A percentile compares a stretch with the other conserved stretches of the same genome.
Evolutionary conservation across 35 echinoderm and acorn worm species (phyloP).

Genomic region (Lytechinus pictus): DNA sequence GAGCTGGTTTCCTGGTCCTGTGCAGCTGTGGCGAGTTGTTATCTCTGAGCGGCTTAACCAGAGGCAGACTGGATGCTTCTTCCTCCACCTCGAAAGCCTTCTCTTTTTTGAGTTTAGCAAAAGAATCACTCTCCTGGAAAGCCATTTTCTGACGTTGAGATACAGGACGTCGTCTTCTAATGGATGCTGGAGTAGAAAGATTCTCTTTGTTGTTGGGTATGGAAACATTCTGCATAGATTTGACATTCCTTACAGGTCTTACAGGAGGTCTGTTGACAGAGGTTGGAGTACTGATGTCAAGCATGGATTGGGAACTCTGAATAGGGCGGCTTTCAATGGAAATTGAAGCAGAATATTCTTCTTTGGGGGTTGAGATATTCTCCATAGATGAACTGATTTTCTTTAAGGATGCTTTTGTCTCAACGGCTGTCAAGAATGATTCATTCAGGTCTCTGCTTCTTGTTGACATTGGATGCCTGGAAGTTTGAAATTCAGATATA

Average conservation of each 20-base stretch:
- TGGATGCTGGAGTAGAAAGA: constrained; percentile 1
- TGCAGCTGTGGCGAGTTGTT: constrained; percentile 42
- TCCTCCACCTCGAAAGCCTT: not conserved
- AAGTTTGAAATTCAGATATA: constrained; percentile 33
- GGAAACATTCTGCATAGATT: not conserved
- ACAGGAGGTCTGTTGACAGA: not conserved
- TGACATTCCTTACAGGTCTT: not conserved
- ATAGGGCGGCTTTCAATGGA: not conserved
- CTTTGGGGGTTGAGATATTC: constrained; percentile 24
- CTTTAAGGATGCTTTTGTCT: too few relatives aligned
- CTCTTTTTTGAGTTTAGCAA: not conserved
- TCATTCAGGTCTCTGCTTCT: constrained; percentile 26
- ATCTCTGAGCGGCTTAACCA: constrained; percentile 30
- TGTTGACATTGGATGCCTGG: not conserved
- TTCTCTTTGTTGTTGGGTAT: not conserved
- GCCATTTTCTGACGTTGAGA: not conserved
- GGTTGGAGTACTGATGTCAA: constrained; percentile 43
- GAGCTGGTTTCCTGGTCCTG: constrained; percentile 21
- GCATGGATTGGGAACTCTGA: constrained; percentile 26
- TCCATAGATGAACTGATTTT: constrained; percentile 28
- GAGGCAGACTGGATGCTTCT: not conserved
- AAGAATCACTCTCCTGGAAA: constrained; percentile 37
- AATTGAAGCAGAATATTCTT: not conserved
- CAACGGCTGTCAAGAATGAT: constrained; percentile 33
- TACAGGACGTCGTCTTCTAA: constrained; percentile 6